These are phyloP conservation scores for Orchesella cincta DNA, from an alignment of 1,140 invertebrate species.

Conservation along the genomic window DNA sequence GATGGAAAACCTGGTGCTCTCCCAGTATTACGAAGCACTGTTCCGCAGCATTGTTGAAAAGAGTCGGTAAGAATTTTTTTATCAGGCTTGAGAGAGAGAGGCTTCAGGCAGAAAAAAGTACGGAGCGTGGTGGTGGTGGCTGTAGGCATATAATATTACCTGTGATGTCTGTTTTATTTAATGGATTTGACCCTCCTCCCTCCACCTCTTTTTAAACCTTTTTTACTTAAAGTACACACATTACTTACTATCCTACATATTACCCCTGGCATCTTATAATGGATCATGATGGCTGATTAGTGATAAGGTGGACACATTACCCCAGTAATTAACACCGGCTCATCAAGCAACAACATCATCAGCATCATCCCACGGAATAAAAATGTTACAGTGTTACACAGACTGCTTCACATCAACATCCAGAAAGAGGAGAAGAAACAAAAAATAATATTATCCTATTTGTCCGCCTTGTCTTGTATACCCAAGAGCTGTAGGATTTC, in stretches of 20 bases:
- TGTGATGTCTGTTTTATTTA: constrained; percentile 21
- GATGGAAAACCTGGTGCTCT: too few species aligned
- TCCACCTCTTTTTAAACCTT: constrained; percentile 20
- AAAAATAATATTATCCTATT: background rate
- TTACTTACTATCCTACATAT: background rate
- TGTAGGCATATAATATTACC: background rate
- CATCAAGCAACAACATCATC: background rate
- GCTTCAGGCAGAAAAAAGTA: too few species aligned
- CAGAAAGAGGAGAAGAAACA: background rate
- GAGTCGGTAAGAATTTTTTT: too few species aligned
- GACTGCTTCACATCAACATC: too few species aligned
- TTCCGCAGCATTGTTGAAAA: too few species aligned
- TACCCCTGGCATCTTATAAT: background rate
- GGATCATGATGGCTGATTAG: constrained; percentile 27
- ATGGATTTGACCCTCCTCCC: constrained; percentile 23
- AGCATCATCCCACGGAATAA: background rate
- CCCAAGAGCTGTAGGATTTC: too few species aligned
- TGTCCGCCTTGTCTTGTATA: too few species aligned
- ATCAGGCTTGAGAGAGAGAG: too few species aligned
- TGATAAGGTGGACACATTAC: constrained; percentile 25
- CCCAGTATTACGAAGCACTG: too few species aligned
- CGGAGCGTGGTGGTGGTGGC: background rate
- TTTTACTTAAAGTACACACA: background rate
- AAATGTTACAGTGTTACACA: background rate
- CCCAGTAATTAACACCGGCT: constrained; percentile 26